phyloP scores from a whole-genome alignment of 2,888 invertebrate species.

The Tethea ocularis region DNA sequence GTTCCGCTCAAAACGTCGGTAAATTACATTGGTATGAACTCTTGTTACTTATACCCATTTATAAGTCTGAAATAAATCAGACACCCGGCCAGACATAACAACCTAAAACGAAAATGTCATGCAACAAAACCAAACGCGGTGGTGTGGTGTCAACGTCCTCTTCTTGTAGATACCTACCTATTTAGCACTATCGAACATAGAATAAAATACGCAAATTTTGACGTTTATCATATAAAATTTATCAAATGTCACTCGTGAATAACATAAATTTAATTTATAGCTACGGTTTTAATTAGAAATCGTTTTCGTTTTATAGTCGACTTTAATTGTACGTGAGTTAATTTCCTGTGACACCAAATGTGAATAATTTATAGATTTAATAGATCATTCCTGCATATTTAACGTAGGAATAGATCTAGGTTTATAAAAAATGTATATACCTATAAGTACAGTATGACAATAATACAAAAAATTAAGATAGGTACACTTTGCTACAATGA shows the following conservation, averaged over 20 bases:
- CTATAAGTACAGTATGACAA: no score
- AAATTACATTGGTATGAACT: neutral
- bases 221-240: no score
- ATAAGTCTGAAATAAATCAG: slow-evolving; percentile 65
- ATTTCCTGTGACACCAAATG: no score
- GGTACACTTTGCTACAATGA: no score
- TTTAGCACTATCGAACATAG: slow-evolving; percentile 10
- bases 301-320: no score
- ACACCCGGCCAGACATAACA: slow-evolving; percentile 59
- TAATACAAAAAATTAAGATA: no score
- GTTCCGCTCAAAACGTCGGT: neutral
- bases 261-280: neutral
- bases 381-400: no score
- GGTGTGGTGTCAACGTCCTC: slow-evolving; percentile 60
- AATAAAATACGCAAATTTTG: neutral
- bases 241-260: neutral
- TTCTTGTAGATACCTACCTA: slow-evolving; percentile 25
- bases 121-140: slow-evolving; percentile 63
- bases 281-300: neutral
- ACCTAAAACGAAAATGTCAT: slow-evolving; percentile 74
- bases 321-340: no score
- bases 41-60: slow-evolving; percentile 31
- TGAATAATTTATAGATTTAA: no score
- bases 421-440: no score
- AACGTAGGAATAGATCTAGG: no score